Evolutionary conservation across 2,797 vertebrate species (phyloP), one percentile per base, ranked within the genome.

Genomic region (Schizopygopsis pylzovi): DNA sequence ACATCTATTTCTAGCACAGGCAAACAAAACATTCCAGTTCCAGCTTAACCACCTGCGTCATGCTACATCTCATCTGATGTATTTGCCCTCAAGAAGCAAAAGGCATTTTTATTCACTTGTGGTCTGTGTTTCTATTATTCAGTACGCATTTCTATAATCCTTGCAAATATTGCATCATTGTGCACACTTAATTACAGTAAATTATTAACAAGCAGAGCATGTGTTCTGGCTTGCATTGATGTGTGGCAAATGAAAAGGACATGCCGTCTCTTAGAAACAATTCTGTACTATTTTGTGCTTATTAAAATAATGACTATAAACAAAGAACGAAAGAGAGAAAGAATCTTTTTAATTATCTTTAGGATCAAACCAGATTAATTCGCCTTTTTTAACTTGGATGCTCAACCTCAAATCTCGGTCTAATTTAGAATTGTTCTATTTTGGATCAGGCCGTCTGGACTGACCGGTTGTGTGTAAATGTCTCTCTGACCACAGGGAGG

Each of bases 371-470:
- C 68, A 70, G 15, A 84, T 20, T 41, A 22, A 76, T 52, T 41
- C 37, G 12, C 52, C 76, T 68, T 80, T n/a, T 82, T 16, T 39
- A 6, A 20, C 43, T 68, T 18, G n/a, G 18, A 39, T 49, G 43
- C 54, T 25, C 18, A 65, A 41, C 56, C 56, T 81, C 45, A 68
- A 43, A 79, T 54, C 43, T 1, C 43, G 76, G 16, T 85, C 67
- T 80, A 37, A 63, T 85, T 84, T 88, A 65, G 67, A 79, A 72
- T 10, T 9, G 22, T 41, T 43, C 77, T 73, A 80, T 83, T 86
- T 77, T 75, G 15, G 39, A 63, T 41, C 72, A 72, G 65, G 73
- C 59, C n/a, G 11, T 73, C 81, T 84, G 84, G 45, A 73, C 33
- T 63, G 56, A 79, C 76, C 76, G 37, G 61, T 56, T 59, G 43